Base-by-base conservation (phyloP, 2,888 invertebrate species). In the Acleris laterana region DNA sequence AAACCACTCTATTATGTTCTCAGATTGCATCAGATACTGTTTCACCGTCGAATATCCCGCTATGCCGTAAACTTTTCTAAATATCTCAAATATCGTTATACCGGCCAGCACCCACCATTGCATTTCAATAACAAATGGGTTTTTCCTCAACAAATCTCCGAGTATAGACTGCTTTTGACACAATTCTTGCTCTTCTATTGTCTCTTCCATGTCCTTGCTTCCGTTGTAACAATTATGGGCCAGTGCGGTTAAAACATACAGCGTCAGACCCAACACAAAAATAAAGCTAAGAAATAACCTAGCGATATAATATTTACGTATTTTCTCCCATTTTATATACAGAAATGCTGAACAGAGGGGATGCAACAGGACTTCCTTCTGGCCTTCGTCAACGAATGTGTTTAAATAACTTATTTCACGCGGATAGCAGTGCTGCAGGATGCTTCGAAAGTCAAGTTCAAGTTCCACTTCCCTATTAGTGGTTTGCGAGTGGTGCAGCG, bases 261-360 rank as follows among this genome's bases (percentile, higher is more conserved):
- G 84, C 0, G 97, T 97, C n/a, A 97, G 93, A 71, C 96, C 96
- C 62, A 97, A 83, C 65, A 97, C 96, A 80, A 97, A 97, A 66
- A 96, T 94, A 70, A 96, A 95, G 83, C 96, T 97, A 75, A 97
- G 94, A 70, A 97, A 93, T 73, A 97, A 90, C 62, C 97, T 93
- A 0, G 96, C 96, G 16, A 97, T 95, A 79, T 97, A 97, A 80
- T 97, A 98, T 87, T 97, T 97, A 32, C 97, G 94, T 72, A 98
- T 97, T 84, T 97, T 97, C 77, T 97, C 96, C 98, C 98, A 98
- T 82, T 98, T 98, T 60, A 98, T 94, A 80, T 97, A 95, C 0
- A 98, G 91, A 80, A 98, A 98, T 0, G 97, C 97, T 9, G 97
- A 97, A 82, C 97, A 97, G 5, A 98, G 88, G 0, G 98, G 98